Percentiles rank a stretch among this genome's conserved stretches.
phyloP scores from a whole-genome alignment of 2,888 invertebrate species.

The Dugesia japonica region DNA sequence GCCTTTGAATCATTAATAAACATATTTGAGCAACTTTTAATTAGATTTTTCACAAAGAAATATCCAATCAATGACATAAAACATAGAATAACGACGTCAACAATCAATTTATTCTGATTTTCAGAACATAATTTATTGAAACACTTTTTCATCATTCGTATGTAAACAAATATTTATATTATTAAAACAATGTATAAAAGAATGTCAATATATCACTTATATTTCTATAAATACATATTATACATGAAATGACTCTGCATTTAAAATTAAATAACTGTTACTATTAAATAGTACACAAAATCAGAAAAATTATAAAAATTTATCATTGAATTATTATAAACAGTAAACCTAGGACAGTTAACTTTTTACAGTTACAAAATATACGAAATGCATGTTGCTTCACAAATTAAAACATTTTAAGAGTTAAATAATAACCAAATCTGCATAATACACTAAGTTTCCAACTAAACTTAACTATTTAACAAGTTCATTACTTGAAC shows the following conservation, averaged over 20 bases:
- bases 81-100: not conserved
- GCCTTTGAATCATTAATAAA: not conserved
- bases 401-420: slow-evolving; percentile 13
- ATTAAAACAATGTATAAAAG: not conserved
- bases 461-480: slow-evolving; percentile 14
- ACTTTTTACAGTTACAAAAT: slow-evolving; percentile 7
- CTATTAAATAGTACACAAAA: slow-evolving; percentile 13
- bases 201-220: not conserved
- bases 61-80: slow-evolving; percentile 8
- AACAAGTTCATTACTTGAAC: not conserved
- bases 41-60: not conserved
- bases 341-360: slow-evolving; percentile 3
- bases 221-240: slow-evolving; percentile 20
- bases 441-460: slow-evolving; percentile 11
- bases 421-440: slow-evolving; percentile 6
- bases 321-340: slow-evolving; percentile 14
- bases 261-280: slow-evolving; percentile 13
- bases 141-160: not conserved
- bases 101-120: not conserved
- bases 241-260: slow-evolving; percentile 14
- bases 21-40: not conserved
- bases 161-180: not conserved
- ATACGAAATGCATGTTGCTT: slow-evolving; percentile 3
- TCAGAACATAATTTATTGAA: not conserved
- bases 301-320: slow-evolving; percentile 17